These are phyloP conservation scores for Magallana gigas DNA, from an alignment of 1,140 invertebrate genomes.

Conservation along the genomic window DNA sequence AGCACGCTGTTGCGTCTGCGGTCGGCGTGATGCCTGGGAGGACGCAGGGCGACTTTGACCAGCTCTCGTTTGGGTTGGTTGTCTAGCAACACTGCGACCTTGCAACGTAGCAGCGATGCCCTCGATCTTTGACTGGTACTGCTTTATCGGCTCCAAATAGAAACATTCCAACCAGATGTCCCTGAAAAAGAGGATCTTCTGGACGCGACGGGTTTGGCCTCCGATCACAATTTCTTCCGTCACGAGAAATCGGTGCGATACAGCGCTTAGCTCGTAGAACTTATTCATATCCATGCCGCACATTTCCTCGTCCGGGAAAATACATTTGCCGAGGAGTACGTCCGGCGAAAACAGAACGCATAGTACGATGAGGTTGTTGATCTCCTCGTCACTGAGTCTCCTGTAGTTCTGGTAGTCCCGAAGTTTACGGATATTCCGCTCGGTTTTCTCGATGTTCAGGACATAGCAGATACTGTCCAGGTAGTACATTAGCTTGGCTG, in stretches of 20 bases:
- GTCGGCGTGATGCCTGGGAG: not conserved
- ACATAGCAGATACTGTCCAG: slow-evolving; percentile 63
- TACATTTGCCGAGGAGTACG: slow-evolving; percentile 60
- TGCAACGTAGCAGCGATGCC: slow-evolving; percentile 37
- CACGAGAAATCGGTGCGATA: slow-evolving; percentile 54
- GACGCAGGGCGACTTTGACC: not conserved
- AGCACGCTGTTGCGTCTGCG: not conserved
- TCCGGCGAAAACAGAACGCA: slow-evolving; percentile 61
- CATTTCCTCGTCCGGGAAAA: slow-evolving; percentile 62
- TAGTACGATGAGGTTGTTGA: slow-evolving; percentile 48
- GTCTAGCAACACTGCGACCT: not conserved
- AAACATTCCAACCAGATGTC: slow-evolving; percentile 55
- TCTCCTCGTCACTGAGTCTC: slow-evolving; percentile 49
- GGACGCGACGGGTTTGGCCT: slow-evolving; percentile 55
- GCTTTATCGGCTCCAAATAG: slow-evolving; percentile 51
- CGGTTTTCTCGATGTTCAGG: slow-evolving; percentile 55
- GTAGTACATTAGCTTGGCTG: slow-evolving; percentile 65
- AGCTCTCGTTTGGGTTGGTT: not conserved
- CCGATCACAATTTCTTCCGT: slow-evolving; percentile 61
- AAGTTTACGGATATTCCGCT: slow-evolving; percentile 50
- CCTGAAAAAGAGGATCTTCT: slow-evolving; percentile 56
- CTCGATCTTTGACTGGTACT: slow-evolving; percentile 37
- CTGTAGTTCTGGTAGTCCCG: slow-evolving; percentile 53
- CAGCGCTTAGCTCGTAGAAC: slow-evolving; percentile 62
- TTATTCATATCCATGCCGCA: slow-evolving; percentile 61